Evolutionary conservation across 2,797 vertebrate genomes (phyloP).

Genomic region (Eospalax fontanierii): DNA sequence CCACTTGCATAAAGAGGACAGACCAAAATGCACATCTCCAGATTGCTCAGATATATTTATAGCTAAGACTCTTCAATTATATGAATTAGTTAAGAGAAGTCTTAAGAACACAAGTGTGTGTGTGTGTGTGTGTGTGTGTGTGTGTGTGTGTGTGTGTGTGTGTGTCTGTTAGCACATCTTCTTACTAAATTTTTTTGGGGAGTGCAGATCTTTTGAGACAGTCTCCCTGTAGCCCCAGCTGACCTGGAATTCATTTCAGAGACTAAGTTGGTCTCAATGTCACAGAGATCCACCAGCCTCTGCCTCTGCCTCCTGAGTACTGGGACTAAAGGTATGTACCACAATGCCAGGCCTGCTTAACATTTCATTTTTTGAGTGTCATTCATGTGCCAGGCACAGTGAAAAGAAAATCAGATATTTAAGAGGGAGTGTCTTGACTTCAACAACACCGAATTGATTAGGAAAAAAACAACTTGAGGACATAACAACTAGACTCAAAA

Average conservation of each 20-base stretch:
- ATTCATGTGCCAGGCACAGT: neutral
- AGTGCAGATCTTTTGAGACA: too few relatives aligned
- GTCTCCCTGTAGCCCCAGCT: too few relatives aligned
- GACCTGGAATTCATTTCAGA: too few relatives aligned
- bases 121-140: neutral
- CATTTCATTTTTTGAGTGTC: too few relatives aligned
- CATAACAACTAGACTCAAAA: constrained; percentile 40
- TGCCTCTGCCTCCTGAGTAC: too few relatives aligned
- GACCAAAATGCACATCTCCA: neutral
- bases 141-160: neutral
- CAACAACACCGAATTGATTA: neutral
- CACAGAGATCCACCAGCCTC: too few relatives aligned
- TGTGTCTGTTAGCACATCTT: neutral
- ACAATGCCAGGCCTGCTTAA: too few relatives aligned
- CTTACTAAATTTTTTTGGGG: neutral
- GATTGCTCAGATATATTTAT: neutral
- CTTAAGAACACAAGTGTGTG: neutral
- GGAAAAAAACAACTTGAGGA: constrained; percentile 25
- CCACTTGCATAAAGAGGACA: neutral
- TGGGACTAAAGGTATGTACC: too few relatives aligned
- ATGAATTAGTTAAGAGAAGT: neutral
- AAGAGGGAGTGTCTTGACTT: neutral
- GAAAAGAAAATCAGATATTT: constrained; percentile 26
- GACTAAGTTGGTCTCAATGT: too few relatives aligned
- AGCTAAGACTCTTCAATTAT: neutral